These are phyloP conservation scores for Rapana venosa DNA, from an alignment of 2,888 invertebrate genomes.

Conservation along the genomic window DNA sequence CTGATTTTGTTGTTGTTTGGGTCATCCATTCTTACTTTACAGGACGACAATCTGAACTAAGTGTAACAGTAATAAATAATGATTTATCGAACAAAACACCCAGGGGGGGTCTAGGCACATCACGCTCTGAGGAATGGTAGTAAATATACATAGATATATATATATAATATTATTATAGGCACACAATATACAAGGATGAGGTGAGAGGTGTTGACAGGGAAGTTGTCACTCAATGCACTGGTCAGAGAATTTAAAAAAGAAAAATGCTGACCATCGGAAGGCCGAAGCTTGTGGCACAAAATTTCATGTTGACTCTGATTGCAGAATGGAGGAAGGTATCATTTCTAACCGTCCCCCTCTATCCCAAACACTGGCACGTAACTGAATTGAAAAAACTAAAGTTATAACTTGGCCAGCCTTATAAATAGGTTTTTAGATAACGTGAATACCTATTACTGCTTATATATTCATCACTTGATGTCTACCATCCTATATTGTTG, in stretches of 20 bases:
- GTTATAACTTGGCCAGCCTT: no score
- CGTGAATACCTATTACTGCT: no score
- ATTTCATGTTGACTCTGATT: neutral
- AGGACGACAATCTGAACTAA: neutral
- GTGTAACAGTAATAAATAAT: neutral
- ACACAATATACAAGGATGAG: neutral
- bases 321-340: neutral
- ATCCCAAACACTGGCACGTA: no score
- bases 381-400: no score
- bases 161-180: neutral
- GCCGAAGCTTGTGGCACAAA: no score
- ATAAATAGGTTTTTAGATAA: no score
- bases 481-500: no score
- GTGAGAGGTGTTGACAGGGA: neutral
- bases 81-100: neutral
- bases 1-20: neutral
- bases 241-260: neutral
- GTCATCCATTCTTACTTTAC: neutral
- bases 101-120: neutral
- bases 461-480: no score
- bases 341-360: no score
- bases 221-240: neutral
- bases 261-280: neutral
- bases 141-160: neutral
- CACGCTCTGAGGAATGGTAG: neutral